phyloP scores from a whole-genome alignment of 2,797 vertebrate species.

The Pseudochirops cupreus region DNA sequence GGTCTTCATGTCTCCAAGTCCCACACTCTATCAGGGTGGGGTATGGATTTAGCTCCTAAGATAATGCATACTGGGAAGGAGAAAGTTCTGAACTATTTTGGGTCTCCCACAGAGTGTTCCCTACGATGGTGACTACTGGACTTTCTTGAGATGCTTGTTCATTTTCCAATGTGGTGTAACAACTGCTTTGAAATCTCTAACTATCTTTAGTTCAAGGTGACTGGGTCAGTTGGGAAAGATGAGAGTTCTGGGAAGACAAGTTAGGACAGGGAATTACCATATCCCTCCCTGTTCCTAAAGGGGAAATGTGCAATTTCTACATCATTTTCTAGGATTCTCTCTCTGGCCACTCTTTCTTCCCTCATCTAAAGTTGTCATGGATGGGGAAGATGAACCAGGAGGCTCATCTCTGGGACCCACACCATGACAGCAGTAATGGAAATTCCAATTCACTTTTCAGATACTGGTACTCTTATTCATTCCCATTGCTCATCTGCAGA shows the following conservation, averaged over 20 bases:
- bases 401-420: neutral
- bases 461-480: neutral
- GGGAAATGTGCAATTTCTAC: conserved; percentile 13
- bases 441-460: neutral
- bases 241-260: neutral
- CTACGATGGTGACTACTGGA: neutral
- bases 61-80: neutral
- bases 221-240: conserved; percentile 27
- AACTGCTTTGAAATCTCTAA: conserved; percentile 30
- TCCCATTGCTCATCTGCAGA: neutral
- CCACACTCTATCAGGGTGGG: too few relatives aligned
- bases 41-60: conserved; percentile 24
- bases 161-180: conserved; percentile 35
- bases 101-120: neutral
- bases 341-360: neutral
- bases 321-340: neutral
- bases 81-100: conserved; percentile 12
- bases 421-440: neutral
- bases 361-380: conserved; percentile 17
- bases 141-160: conserved; percentile 22
- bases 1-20: too few relatives aligned
- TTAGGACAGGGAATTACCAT: neutral
- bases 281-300: neutral
- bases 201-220: neutral
- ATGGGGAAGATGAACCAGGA: neutral